Evolutionary conservation across 2,797 vertebrate genomes (phyloP).

Genomic region (Macropodus opercularis): DNA sequence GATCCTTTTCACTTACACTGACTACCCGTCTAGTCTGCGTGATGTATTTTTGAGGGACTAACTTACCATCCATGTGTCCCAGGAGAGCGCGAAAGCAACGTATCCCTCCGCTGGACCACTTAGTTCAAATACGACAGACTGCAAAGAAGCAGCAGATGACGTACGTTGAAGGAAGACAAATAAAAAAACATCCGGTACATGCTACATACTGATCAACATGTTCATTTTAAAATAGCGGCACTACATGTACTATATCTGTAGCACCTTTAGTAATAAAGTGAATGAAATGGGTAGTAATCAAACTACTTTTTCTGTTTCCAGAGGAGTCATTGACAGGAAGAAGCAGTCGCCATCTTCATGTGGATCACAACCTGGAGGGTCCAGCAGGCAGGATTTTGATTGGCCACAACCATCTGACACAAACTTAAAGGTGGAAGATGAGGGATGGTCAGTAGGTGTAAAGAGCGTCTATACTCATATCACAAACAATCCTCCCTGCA

Average conservation of each 20-base stretch:
- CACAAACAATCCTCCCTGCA: too few relatives aligned
- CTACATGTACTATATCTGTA: neutral
- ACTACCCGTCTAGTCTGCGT: neutral
- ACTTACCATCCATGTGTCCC: constrained; percentile 88
- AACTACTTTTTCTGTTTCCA: constrained; percentile 40
- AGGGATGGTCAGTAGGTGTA: neutral
- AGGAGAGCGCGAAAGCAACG: constrained; percentile 84
- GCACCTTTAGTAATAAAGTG: neutral
- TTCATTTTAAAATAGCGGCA: too few relatives aligned
- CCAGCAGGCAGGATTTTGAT: constrained; percentile 83
- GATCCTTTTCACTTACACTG: neutral
- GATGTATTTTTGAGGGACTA: neutral
- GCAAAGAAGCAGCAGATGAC: constrained; percentile 15
- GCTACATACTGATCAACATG: neutral
- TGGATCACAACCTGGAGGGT: constrained; percentile 83
- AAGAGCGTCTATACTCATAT: neutral
- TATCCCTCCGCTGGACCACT: constrained; percentile 86
- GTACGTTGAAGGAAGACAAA: too few relatives aligned
- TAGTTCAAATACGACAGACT: constrained; percentile 82
- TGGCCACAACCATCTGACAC: constrained; percentile 81
- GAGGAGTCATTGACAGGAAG: constrained; percentile 82
- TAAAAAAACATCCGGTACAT: too few relatives aligned
- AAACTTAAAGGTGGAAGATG: constrained; percentile 71
- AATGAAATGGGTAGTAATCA: neutral
- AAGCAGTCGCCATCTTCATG: constrained; percentile 67